These are phyloP conservation scores for Pluvialis apricaria DNA, from an alignment of 2,113 vertebrate genomes.

Conservation along the genomic window DNA sequence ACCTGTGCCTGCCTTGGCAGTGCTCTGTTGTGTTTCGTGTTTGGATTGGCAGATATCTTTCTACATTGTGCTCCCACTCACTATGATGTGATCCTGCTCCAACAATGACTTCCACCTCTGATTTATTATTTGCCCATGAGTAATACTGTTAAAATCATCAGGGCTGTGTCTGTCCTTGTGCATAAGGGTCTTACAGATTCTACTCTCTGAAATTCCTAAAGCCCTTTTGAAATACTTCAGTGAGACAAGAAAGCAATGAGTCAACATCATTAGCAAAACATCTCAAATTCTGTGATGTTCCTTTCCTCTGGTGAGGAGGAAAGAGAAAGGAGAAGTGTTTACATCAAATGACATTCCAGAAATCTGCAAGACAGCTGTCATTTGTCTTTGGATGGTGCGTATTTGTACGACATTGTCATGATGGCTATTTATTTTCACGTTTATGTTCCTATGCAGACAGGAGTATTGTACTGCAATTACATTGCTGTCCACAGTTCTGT, in stretches of 20 bases:
- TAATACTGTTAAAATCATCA: slow-evolving; percentile 20
- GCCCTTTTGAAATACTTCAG: neutral
- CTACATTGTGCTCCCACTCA: neutral
- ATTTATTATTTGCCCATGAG: slow-evolving; percentile 31
- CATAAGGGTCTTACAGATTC: neutral
- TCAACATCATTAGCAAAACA: neutral
- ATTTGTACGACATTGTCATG: neutral
- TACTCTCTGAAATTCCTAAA: neutral
- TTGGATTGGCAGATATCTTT: slow-evolving; percentile 40
- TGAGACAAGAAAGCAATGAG: neutral
- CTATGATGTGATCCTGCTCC: neutral
- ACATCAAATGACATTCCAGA: neutral
- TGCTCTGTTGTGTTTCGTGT: slow-evolving; percentile 28
- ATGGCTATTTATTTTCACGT: neutral
- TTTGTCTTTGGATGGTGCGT: neutral
- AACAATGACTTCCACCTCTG: slow-evolving; percentile 12
- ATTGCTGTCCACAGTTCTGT: neutral
- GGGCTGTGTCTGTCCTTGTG: neutral
- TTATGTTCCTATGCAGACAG: neutral
- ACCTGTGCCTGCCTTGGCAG: neutral
- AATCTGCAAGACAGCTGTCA: neutral
- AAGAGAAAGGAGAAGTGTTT: neutral
- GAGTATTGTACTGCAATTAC: neutral
- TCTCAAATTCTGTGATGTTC: neutral
- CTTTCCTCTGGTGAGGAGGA: neutral